Conservation (phyloP, 1,140 invertebrate species). For the Eurosta solidaginis region DNA sequence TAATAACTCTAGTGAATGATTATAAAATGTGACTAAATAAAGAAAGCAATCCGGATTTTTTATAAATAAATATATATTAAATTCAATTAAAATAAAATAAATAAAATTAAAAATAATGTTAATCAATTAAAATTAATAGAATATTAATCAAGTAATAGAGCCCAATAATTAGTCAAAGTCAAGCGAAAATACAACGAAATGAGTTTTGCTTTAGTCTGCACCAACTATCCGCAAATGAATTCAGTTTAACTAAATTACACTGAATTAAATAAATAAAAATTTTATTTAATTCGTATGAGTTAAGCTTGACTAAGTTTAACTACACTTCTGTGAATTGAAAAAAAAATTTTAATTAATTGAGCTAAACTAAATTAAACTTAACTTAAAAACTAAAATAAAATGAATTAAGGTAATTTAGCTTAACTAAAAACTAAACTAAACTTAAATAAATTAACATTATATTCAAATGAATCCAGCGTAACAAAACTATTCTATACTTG, state of each 20-base stretch:
- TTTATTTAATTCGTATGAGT: background rate
- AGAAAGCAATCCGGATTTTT: background rate
- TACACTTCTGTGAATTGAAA: background rate
- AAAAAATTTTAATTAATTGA: background rate
- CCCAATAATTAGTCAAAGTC: too few relatives aligned
- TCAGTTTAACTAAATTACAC: background rate
- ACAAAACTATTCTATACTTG: too few relatives aligned
- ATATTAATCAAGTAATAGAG: too few relatives aligned
- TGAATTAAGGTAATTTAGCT: background rate
- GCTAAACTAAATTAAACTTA: background rate
- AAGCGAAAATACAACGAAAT: too few relatives aligned
- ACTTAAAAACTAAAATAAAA: background rate
- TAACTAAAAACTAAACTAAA: background rate
- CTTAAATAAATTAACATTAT: background rate
- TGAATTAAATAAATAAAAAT: background rate
- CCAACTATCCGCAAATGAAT: background rate
- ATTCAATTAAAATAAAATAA: background rate
- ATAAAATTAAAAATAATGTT: background rate
- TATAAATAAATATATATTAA: background rate
- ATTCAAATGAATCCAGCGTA: too few relatives aligned
- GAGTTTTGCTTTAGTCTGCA: too few relatives aligned
- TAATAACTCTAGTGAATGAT: too few relatives aligned
- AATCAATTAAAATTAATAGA: too few relatives aligned
- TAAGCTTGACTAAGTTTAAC: background rate
- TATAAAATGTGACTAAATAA: too few relatives aligned